phyloP scores from a whole-genome alignment of 1,140 invertebrate genomes.

The Lordiphosa clarofinis region DNA sequence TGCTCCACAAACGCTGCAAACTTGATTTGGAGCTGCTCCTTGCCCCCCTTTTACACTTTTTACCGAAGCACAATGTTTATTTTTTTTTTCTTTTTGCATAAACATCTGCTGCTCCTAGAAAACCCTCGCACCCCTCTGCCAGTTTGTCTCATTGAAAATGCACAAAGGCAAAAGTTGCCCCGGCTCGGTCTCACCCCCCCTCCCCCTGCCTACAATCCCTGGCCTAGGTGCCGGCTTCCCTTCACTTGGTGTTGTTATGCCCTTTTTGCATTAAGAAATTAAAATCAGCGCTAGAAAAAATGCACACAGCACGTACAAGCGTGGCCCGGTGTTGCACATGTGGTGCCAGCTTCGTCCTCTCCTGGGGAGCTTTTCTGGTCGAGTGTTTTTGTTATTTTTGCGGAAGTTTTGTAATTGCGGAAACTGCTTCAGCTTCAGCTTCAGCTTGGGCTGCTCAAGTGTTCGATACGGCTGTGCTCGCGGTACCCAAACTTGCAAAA shows the following conservation, averaged over 20 bases:
- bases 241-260: constrained; percentile 27
- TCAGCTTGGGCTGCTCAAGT: constrained; percentile 59
- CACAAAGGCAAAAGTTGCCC: constrained; percentile 46
- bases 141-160: constrained; percentile 43
- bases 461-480: constrained; percentile 54
- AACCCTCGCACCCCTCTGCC: no score
- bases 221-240: constrained; percentile 1
- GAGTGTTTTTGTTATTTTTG: constrained; percentile 74
- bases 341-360: constrained; percentile 29
- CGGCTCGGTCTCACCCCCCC: neutral
- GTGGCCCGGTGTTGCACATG: constrained; percentile 39
- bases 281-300: constrained; percentile 72
- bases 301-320: constrained; percentile 30
- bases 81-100: no score
- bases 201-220: neutral
- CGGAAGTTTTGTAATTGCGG: constrained; percentile 74
- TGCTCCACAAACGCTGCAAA: constrained; percentile 19
- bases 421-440: no score
- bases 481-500: constrained; percentile 65
- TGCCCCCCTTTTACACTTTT: no score
- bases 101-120: no score
- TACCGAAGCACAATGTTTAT: no score
- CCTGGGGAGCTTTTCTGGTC: constrained; percentile 9
- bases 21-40: neutral
- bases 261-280: constrained; percentile 76